A percentile compares a stretch with the other conserved stretches of the same genome.
Conservation (phyloP, 1,140 invertebrate genomes). For the Calosoma granatense region DNA sequence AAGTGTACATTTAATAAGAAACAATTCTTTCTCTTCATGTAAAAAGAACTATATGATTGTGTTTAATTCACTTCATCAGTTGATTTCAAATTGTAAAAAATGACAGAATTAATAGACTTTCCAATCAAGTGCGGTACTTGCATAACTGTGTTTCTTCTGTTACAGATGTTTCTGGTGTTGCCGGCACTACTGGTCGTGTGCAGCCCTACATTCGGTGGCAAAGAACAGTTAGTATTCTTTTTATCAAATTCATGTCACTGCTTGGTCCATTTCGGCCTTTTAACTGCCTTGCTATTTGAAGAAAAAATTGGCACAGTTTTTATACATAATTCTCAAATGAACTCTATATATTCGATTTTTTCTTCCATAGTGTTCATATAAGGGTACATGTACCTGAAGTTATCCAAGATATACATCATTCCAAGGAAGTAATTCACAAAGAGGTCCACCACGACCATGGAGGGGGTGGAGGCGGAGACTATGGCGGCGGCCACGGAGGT, state of each 20-base stretch:
- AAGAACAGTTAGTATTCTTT: slow-evolving; percentile 29
- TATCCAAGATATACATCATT: slow-evolving; percentile 9
- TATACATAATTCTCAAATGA: not conserved
- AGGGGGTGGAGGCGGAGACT: slow-evolving; percentile 11
- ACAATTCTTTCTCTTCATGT: not conserved
- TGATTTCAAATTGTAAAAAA: not conserved
- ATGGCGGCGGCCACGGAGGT: slow-evolving; percentile 13
- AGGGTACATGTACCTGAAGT: slow-evolving; percentile 25
- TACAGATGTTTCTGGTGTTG: slow-evolving; percentile 23
- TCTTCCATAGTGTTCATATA: slow-evolving; percentile 27
- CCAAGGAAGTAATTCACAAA: slow-evolving; percentile 10
- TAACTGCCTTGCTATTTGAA: slow-evolving; percentile 8
- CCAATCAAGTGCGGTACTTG: too few relatives aligned
- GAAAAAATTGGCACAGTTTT: not conserved
- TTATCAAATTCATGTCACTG: slow-evolving; percentile 1
- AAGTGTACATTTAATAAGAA: not conserved
- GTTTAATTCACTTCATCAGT: not conserved
- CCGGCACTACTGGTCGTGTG: slow-evolving; percentile 17
- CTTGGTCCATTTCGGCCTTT: slow-evolving; percentile 12
- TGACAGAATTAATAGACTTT: too few relatives aligned
- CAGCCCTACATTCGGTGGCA: slow-evolving; percentile 27
- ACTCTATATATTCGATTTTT: slow-evolving; percentile 3
- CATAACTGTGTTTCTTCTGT: slow-evolving; percentile 16
- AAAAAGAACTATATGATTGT: not conserved
- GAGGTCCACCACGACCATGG: slow-evolving; percentile 14